Percentiles rank a stretch among this genome's conserved stretches.
Evolutionary conservation across 2,113 vertebrate species (phyloP).

Genomic region (Neogobius melanostomus): DNA sequence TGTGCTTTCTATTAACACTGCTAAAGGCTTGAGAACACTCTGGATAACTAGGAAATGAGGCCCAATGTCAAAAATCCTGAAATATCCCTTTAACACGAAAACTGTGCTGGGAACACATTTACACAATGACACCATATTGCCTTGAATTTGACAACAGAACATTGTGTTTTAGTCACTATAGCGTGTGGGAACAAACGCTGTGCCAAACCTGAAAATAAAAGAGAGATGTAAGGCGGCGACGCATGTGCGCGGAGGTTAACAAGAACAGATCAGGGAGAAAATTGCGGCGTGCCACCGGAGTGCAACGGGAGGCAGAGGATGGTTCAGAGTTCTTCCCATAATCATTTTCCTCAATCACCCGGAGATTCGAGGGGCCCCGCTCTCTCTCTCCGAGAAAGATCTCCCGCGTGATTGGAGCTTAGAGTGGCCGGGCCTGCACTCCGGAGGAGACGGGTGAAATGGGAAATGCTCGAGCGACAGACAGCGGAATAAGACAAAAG

Average conservation of each 20-base stretch:
- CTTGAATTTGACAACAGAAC: no score
- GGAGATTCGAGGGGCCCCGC: neutral
- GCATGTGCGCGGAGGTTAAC: neutral
- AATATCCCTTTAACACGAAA: no score
- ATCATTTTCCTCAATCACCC: neutral
- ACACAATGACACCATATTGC: no score
- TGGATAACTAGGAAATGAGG: no score
- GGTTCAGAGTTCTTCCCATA: neutral
- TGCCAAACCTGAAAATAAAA: neutral
- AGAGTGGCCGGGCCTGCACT: slow-evolving; percentile 2
- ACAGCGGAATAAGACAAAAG: neutral
- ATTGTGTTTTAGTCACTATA: no score
- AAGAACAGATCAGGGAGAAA: neutral
- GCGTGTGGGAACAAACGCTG: neutral
- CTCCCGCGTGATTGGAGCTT: neutral
- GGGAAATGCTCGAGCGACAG: neutral
- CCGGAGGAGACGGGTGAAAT: neutral
- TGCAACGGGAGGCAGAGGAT: neutral
- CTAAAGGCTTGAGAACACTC: no score
- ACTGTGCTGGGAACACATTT: no score
- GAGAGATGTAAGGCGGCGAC: neutral
- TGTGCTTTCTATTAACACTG: no score
- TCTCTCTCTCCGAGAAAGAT: neutral
- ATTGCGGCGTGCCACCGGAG: neutral
- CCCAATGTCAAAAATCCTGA: no score